Base-by-base conservation (phyloP, 1,140 invertebrate genomes). In the Gryon sp. region DNA sequence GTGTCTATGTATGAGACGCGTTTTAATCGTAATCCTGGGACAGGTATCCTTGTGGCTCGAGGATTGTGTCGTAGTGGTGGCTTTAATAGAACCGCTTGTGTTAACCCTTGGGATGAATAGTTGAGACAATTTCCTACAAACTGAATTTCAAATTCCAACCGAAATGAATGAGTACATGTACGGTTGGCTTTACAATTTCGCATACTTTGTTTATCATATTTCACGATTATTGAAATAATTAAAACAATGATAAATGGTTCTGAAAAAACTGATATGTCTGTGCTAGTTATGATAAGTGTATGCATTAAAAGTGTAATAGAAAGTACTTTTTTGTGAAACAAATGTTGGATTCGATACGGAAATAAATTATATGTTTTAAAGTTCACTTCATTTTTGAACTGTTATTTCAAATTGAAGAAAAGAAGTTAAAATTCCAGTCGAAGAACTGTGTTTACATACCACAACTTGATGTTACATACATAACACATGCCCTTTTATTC, bases 51-150 rank as follows among this genome's bases (percentile, higher is more conserved):
- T 69, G 72, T 24, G 72, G 63, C 45, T 45, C 34, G 48, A 68
- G 57, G 53, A 68, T 76, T 57, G 72, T 76, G 72, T 76, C 53
- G 63, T 50, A 32, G 72, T 26, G 72, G 63, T 57, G 24, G 55
- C 60, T 76, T 62, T 76, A 76, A 76, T 76, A 69, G 72, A 68
- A 68, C 63, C 55, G 63, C 72, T 76, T 53, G 57, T 76, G 63
- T 76, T 76, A 76, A 76, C 72, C 72, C 72, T 63, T 68, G 72
- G 72, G 72, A 76, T 76, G 68, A 76, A 76, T 68, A 75, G 72
- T 68, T 43, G 55, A 75, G 55, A 68, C 62, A 75, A 75, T 76
- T 68, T 76, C 72, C 46, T 62, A 57, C 46, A 62, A 76, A 76
- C 62, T 76, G 57, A 68, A 76, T 68, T 75, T 75, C 72, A 62